phyloP scores from a whole-genome alignment of 2,888 invertebrate genomes.

The Crepidodera aurea region DNA sequence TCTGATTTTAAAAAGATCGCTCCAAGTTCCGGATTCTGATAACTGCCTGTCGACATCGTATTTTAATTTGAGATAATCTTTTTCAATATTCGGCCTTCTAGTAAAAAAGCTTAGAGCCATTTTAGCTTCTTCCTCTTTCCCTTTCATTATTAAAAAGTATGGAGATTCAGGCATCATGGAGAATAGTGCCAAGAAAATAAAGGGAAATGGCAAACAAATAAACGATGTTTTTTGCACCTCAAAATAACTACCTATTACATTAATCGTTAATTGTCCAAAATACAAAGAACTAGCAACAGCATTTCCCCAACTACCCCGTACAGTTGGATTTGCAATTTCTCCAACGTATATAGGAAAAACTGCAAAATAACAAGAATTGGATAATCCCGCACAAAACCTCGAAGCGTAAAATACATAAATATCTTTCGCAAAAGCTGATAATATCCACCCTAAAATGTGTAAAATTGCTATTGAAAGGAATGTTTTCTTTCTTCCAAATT shows the following conservation, averaged over 20 bases:
- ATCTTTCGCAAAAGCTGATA: conserved; percentile 45
- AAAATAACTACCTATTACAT: conserved; percentile 66
- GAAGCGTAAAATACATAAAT: conserved; percentile 51
- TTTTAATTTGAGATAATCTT: conserved; percentile 46
- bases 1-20: conserved; percentile 48
- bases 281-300: conserved; percentile 45
- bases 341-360: conserved; percentile 51
- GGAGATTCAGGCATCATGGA: conserved; percentile 68
- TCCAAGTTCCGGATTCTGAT: conserved; percentile 52
- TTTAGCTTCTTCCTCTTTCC: conserved; percentile 45
- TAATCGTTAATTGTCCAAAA: conserved; percentile 51
- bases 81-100: conserved; percentile 46
- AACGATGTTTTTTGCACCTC: conserved; percentile 64
- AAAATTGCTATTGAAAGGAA: conserved; percentile 48
- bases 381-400: conserved; percentile 48
- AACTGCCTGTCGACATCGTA: conserved; percentile 52
- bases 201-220: conserved; percentile 67
- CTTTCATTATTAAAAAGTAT: conserved; percentile 50
- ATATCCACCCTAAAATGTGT: conserved; percentile 45
- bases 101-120: conserved; percentile 45
- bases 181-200: conserved; percentile 66
- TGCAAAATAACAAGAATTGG: conserved; percentile 46
- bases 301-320: conserved; percentile 53
- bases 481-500: conserved; percentile 50
- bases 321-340: conserved; percentile 50